Base-by-base conservation (phyloP, 2,113 vertebrate genomes). In the Equus przewalskii region DNA sequence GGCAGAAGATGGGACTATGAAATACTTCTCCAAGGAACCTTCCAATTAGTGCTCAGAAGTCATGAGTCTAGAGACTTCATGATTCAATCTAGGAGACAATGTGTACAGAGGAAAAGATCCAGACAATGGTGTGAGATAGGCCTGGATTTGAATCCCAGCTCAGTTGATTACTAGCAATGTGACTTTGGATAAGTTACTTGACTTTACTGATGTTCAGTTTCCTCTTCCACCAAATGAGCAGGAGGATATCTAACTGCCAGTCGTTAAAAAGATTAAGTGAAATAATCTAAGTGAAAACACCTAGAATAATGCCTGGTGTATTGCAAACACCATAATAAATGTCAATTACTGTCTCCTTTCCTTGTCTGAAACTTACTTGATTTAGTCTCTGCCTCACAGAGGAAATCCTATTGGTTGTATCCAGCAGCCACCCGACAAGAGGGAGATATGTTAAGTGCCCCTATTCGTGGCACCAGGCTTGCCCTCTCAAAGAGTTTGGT, bases 121-220 rank as follows among this genome's bases (percentile, higher is more conserved):
- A 79, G 76, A 79, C 62, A 16, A 41, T 79, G 41, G 22, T 49
- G 11, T 56, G 62, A 79, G 54, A 79, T 33, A 16, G n/a, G 44
- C 51, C 54, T 56, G 28, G 33, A 84, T 51, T 72, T 78, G 44
- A 80, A 54, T 75, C 72, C 36, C 24, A 33, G 88, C 49, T 79
- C 75, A 30, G 78, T 5, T 10, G 33, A 24, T 93, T 84, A 36
- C n/a, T 78, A 58, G 85, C 60, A 93, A 65, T 58, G 46, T 51
- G 64, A 69, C 73, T 86, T 58, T 83, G 67, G 30, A 21, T 91
- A 87, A 67, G 30, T 96, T 64, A 46, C 64, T 60, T 36, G 18
- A 91, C 86, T 92, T 94, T 81, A 90, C 81, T 62, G 93, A 95
- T 65, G 46, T 67, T 85, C 10, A 7, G 51, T 80, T 96, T 94